Percentiles rank a stretch among this genome's conserved stretches.
These are phyloP conservation scores for Aix galericulata DNA, from an alignment of 2,113 vertebrate genomes.

Conservation along the genomic window DNA sequence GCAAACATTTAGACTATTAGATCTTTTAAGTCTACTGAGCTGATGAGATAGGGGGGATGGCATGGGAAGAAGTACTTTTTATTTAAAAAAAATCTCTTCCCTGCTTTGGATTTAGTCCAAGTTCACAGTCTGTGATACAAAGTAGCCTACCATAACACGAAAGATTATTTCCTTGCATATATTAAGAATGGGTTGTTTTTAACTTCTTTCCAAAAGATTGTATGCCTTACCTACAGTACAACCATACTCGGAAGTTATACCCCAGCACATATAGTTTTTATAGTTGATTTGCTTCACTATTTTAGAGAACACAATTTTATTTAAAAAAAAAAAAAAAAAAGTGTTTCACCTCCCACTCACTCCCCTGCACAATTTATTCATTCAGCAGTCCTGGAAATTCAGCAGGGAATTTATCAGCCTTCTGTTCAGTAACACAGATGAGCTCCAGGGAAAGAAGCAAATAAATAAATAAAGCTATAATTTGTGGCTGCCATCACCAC, in stretches of 20 bases:
- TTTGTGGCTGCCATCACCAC: neutral
- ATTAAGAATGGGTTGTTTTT: neutral
- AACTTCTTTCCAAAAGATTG: neutral
- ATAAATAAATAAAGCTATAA: neutral
- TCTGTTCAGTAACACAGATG: conserved; percentile 14
- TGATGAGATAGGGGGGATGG: neutral
- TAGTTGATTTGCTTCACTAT: neutral
- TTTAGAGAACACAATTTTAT: neutral
- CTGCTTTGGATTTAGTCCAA: neutral
- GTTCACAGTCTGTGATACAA: neutral
- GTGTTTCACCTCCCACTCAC: neutral
- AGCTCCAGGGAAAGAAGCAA: neutral
- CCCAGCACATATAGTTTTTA: neutral
- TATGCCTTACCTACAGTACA: neutral
- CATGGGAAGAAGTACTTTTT: neutral
- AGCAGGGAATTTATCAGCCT: conserved; percentile 30
- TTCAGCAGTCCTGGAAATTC: conserved; percentile 37
- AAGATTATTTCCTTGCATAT: neutral
- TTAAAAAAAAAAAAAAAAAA: neutral
- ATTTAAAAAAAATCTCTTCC: neutral
- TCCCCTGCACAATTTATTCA: conserved; percentile 20
- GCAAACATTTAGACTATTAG: neutral
- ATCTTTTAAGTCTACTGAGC: neutral
- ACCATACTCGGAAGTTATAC: neutral
- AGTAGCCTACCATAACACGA: neutral